Percentiles rank a stretch among this genome's conserved stretches.
Evolutionary conservation across 2,797 vertebrate genomes (phyloP).

Genomic region (Pangasius larnaudii): DNA sequence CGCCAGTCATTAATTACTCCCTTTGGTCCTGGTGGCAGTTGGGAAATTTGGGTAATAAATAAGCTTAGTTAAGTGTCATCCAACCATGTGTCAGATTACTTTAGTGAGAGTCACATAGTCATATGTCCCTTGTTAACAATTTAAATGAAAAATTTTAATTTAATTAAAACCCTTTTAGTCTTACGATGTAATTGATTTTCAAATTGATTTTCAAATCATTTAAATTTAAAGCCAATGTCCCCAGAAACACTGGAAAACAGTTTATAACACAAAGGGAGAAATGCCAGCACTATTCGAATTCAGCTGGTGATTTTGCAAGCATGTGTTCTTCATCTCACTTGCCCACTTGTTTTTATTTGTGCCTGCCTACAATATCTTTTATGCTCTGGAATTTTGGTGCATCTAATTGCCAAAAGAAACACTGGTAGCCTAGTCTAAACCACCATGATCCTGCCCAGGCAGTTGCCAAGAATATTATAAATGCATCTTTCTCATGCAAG

Average conservation of each 20-base stretch:
- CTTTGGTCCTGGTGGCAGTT: constrained; percentile 84
- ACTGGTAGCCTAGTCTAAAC: too few relatives aligned
- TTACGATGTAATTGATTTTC: neutral
- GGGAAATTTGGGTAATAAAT: constrained; percentile 21
- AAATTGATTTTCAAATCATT: neutral
- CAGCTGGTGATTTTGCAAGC: too few relatives aligned
- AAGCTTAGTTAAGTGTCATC: neutral
- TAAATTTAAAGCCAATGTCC: neutral
- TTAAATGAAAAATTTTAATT: too few relatives aligned
- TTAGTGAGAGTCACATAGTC: neutral
- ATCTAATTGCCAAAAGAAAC: neutral
- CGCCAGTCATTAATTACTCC: constrained; percentile 99
- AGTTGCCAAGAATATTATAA: neutral
- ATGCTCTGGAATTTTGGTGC: neutral
- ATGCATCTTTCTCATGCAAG: neutral
- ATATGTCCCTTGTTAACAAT: neutral
- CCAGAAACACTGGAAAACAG: neutral
- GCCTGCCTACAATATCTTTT: neutral
- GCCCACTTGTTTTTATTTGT: neutral
- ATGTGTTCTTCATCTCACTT: too few relatives aligned
- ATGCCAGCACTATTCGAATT: neutral
- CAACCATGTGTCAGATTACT: neutral
- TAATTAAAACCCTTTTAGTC: neutral
- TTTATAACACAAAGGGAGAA: neutral
- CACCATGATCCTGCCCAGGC: too few relatives aligned